Conservation (phyloP, 2,797 vertebrate species). For the Lindbergichthys nudifrons region DNA sequence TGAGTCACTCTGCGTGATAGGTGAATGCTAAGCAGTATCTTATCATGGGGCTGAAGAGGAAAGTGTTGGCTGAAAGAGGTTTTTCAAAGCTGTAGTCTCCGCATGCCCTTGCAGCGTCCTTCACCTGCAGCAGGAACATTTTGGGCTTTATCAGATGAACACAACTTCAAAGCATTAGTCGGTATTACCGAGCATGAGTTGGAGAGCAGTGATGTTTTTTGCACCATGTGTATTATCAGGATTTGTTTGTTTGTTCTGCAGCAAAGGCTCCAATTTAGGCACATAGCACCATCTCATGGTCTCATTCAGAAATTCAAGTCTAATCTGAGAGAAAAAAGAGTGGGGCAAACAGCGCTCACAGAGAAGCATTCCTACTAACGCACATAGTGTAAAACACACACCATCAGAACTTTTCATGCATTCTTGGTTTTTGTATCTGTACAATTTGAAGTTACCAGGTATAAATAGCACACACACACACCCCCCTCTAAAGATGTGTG, state of each 20-base stretch:
- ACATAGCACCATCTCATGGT: constrained; percentile 86
- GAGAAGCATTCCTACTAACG: not conserved
- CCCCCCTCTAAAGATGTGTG: not conserved
- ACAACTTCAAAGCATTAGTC: constrained; percentile 11
- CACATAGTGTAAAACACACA: not conserved
- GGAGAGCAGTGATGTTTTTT: constrained; percentile 22
- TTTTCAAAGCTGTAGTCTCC: constrained; percentile 33
- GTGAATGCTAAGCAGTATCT: constrained; percentile 73
- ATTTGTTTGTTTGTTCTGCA: constrained; percentile 14
- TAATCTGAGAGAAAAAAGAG: not conserved
- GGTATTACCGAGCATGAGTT: not conserved
- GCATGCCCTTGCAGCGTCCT: constrained; percentile 42
- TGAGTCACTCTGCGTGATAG: constrained; percentile 67
- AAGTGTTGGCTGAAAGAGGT: constrained; percentile 38
- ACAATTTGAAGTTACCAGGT: not conserved
- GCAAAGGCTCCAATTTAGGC: constrained; percentile 48
- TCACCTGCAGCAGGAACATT: constrained; percentile 17
- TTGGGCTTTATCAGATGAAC: not conserved
- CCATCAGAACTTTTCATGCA: not conserved
- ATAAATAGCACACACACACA: not conserved
- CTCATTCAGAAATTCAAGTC: constrained; percentile 66
- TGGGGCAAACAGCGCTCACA: not conserved
- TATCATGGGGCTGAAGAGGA: constrained; percentile 53
- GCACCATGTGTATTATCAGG: constrained; percentile 11
- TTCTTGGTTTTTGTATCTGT: not conserved